Conservation (phyloP, 2,888 invertebrate genomes). For the Dasypolia templi region DNA sequence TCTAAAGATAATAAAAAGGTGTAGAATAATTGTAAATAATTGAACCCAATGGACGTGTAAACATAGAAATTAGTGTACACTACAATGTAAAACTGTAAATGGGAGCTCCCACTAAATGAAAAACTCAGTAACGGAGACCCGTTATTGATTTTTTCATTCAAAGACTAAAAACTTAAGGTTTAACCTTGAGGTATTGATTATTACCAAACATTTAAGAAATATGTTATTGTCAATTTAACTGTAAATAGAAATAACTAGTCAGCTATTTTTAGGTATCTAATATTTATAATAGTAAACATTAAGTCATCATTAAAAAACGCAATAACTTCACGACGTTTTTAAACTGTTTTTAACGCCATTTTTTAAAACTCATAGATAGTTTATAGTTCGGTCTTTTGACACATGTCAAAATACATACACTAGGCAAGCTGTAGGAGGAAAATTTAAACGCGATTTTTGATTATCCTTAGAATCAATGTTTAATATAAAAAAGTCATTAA, state of each 20-base stretch:
- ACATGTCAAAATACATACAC: conserved; percentile 14
- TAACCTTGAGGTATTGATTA: conserved; percentile 36
- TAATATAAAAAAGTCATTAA: conserved; percentile 19
- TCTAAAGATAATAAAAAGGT: background rate
- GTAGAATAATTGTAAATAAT: conserved; percentile 37
- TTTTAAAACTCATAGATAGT: background rate
- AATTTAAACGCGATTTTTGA: background rate
- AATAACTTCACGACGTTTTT: conserved; percentile 11
- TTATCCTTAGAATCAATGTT: conserved; percentile 17
- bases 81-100: conserved; percentile 12
- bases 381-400: background rate
- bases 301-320: conserved; percentile 12
- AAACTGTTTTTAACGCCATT: conserved; percentile 14
- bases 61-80: conserved; percentile 12
- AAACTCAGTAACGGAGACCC: too few species aligned
- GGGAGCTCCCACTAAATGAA: background rate
- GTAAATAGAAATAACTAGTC: conserved; percentile 56
- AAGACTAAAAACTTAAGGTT: conserved; percentile 29
- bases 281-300: conserved; percentile 48
- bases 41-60: background rate
- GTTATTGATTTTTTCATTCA: conserved; percentile 10
- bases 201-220: conserved; percentile 54
- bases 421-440: conserved; percentile 4
- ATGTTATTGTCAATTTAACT: conserved; percentile 61
- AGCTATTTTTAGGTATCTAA: conserved; percentile 44